Base-by-base conservation (phyloP, 1,140 invertebrate species). In the Drosophila kanapiae region DNA sequence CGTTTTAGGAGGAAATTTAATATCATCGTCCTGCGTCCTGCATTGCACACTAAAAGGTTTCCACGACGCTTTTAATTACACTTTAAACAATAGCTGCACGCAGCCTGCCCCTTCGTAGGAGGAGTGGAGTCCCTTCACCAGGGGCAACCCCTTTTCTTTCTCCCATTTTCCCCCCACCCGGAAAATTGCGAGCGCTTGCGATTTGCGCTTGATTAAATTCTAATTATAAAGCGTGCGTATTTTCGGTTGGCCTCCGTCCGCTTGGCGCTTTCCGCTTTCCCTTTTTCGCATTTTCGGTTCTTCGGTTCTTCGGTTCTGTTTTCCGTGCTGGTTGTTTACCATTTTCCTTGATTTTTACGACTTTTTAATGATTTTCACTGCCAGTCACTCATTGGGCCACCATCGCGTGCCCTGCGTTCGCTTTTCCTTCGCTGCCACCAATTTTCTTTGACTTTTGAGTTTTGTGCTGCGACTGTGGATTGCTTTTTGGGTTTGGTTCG, bases 151-250 rank as follows among this genome's bases (percentile, higher is more conserved):
- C 62, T 65, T 78, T 57, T 57, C 40, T 43, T 23, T 23, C 23
- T 23, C 1, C 23, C 23, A 23, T 23, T 23, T 23, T 37, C 35
- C 43, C 43, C 57, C 58, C 45, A 16, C 61, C 45, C 29, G 64
- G 64, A 54, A 80, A 90, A 81, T 76, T 80, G 86, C 75, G 53
- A 67, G 47, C 75, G 85, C 78, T 88, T 85, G 86, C 85, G 86
- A 90, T 90, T 90, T 85, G 86, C 85, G 86, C 85, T 90, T 90
- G 85, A 90, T 90, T 90, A 90, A 91, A 90, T 90, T 90, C 85
- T 90, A 90, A 90, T 90, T 90, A 90, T 90, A 90, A 90, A 91
- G 82, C 86, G 75, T 91, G 86, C 85, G 86, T 90, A 90, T 85
- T 85, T 84, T 67, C 65, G 67, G 60, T 70, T 14, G 16, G 14